Conservation (phyloP, 2,113 vertebrate genomes). For the Hippocampus zosterae region DNA sequence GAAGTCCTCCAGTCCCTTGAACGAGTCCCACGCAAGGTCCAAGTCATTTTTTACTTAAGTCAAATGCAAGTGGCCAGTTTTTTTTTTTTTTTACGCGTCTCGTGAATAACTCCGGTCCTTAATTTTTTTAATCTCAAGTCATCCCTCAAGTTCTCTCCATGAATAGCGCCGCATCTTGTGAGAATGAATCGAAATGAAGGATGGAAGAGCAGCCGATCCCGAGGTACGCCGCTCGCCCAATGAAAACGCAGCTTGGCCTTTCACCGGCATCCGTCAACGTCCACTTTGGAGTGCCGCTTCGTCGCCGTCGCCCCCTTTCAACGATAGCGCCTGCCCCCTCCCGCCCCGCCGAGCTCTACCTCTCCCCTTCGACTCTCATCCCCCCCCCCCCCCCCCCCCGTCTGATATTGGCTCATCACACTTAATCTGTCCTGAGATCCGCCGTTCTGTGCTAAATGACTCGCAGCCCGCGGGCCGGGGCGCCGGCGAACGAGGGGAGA, state of each 20-base stretch:
- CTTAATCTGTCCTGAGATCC: conserved; percentile 99
- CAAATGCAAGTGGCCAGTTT: no score
- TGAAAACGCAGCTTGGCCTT: no score
- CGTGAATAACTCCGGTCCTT: not conserved
- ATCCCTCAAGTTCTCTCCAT: no score
- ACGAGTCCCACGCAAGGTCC: not conserved
- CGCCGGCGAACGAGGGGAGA: conserved; percentile 78
- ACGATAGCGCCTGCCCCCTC: conserved; percentile 22
- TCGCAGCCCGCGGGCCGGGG: conserved; percentile 85
- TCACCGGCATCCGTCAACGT: not conserved
- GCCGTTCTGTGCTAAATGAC: conserved; percentile 99
- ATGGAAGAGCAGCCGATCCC: not conserved
- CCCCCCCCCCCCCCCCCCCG: conserved; percentile 80
- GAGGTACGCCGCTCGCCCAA: no score
- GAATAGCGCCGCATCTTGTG: no score
- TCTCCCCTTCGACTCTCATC: conserved; percentile 62
- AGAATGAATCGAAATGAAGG: no score
- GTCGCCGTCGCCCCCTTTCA: conserved; percentile 6
- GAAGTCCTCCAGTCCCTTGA: no score
- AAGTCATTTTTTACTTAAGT: not conserved
- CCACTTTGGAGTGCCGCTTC: not conserved
- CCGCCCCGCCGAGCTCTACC: conserved; percentile 64
- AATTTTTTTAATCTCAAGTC: no score
- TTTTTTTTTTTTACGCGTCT: not conserved
- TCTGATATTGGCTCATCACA: conserved; percentile 99